Conservation (phyloP, 1,140 invertebrate species). For the Bombus affinis region DNA sequence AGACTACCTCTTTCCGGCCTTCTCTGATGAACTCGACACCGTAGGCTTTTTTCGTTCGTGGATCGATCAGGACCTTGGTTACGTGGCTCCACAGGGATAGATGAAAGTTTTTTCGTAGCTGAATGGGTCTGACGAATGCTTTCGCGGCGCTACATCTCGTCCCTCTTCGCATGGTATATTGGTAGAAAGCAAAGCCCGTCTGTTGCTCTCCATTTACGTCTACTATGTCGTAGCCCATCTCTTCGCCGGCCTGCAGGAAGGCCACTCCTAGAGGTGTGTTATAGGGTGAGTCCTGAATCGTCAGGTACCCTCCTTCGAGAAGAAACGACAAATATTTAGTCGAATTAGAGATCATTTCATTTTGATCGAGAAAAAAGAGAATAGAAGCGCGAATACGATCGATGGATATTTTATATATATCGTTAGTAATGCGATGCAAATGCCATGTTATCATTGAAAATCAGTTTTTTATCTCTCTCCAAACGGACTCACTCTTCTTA, state of each 20-base stretch:
- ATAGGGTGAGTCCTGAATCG: slow-evolving; percentile 91
- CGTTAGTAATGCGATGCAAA: no score
- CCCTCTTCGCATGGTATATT: slow-evolving; percentile 91
- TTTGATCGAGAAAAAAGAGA: no score
- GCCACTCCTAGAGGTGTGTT: slow-evolving; percentile 91
- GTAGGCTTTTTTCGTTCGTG: slow-evolving; percentile 86
- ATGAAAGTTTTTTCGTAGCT: slow-evolving; percentile 88
- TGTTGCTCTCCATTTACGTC: slow-evolving; percentile 91
- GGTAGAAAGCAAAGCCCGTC: slow-evolving; percentile 91
- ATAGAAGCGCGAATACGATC: no score
- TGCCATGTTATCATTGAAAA: no score
- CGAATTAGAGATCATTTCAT: no score
- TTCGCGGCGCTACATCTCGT: slow-evolving; percentile 90
- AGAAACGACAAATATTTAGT: neutral
- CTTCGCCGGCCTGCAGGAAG: slow-evolving; percentile 93
- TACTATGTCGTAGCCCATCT: slow-evolving; percentile 93
- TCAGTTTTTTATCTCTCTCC: no score
- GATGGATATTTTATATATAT: no score
- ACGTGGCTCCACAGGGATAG: slow-evolving; percentile 89
- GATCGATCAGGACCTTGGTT: slow-evolving; percentile 90
- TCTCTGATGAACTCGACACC: slow-evolving; percentile 91
- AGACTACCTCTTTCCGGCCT: slow-evolving; percentile 85
- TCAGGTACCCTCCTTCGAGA: slow-evolving; percentile 89
- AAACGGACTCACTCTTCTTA: no score
- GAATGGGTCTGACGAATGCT: slow-evolving; percentile 90